Evolutionary conservation across 1,140 invertebrate species (phyloP).

Genomic region (Lucilia cuprina): DNA sequence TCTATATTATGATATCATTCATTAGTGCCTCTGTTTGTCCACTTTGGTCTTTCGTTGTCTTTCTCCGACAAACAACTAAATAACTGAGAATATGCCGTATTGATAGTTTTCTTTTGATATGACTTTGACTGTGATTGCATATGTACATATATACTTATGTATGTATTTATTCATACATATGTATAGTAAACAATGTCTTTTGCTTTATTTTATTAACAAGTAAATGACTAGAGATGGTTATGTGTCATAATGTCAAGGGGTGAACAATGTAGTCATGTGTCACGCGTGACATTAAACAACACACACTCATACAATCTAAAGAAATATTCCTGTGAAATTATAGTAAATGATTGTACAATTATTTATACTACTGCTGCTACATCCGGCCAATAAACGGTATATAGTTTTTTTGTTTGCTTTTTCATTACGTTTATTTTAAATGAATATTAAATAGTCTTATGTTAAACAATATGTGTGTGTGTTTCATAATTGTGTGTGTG

Average conservation of each 20-base stretch:
- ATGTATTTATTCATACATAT: neutral
- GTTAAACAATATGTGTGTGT: neutral
- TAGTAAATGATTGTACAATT: neutral
- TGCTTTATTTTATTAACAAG: neutral
- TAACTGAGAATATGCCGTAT: neutral
- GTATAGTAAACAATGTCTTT: neutral
- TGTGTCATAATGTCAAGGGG: neutral
- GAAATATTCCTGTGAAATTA: neutral
- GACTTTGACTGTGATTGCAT: neutral
- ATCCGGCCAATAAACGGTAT: neutral
- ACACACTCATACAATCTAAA: neutral
- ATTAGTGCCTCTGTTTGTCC: no score
- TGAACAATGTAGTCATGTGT: constrained; percentile 8
- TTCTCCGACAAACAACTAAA: neutral
- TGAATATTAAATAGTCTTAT: neutral
- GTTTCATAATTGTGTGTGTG: neutral
- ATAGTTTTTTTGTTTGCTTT: neutral
- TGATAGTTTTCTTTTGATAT: neutral
- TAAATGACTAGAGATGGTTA: neutral
- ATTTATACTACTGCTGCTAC: neutral
- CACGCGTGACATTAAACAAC: neutral
- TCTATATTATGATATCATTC: neutral
- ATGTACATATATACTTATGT: neutral
- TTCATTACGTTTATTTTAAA: neutral
- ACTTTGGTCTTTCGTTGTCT: neutral